These are phyloP conservation scores for Heterohyrax brucei DNA, from an alignment of 2,797 vertebrate genomes.

Conservation along the genomic window DNA sequence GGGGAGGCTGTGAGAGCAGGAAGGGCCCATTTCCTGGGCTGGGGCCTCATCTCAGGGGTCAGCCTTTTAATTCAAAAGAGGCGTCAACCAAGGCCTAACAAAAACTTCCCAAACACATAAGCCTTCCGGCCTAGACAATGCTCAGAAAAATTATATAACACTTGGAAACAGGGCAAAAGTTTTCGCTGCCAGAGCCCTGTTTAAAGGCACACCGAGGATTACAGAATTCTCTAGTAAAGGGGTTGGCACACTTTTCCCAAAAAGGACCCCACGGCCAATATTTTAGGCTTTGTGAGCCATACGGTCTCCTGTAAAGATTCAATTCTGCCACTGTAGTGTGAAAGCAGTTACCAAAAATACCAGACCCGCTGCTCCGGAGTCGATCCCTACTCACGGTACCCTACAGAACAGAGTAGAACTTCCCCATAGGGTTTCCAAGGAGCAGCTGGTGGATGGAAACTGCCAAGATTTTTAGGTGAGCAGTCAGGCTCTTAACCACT, in stretches of 20 bases:
- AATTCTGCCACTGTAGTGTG: accelerated
- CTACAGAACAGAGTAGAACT: too few species aligned
- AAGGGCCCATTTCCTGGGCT: conserved; percentile 66
- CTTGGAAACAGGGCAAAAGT: neutral
- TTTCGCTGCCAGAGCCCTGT: neutral
- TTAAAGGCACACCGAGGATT: neutral
- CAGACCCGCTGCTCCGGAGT: too few species aligned
- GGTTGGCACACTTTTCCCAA: neutral
- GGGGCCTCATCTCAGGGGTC: neutral
- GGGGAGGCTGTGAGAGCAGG: neutral
- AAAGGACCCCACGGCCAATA: neutral
- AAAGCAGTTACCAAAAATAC: neutral
- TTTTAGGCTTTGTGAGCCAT: neutral
- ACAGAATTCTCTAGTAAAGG: too few species aligned
- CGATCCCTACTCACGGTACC: too few species aligned
- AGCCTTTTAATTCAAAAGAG: conserved; percentile 59
- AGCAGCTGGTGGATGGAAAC: too few species aligned
- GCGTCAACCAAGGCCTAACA: conserved; percentile 43
- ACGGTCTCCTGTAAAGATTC: neutral
- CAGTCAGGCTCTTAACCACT: too few species aligned
- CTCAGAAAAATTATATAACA: neutral
- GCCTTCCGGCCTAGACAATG: conserved; percentile 57
- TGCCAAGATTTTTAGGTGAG: too few species aligned
- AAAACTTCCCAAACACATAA: conserved; percentile 68
- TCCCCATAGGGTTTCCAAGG: too few species aligned